Percentiles rank a stretch among this genome's conserved stretches.
Evolutionary conservation across 1,140 invertebrate species (phyloP).

Genomic region (Cylas formicarius): DNA sequence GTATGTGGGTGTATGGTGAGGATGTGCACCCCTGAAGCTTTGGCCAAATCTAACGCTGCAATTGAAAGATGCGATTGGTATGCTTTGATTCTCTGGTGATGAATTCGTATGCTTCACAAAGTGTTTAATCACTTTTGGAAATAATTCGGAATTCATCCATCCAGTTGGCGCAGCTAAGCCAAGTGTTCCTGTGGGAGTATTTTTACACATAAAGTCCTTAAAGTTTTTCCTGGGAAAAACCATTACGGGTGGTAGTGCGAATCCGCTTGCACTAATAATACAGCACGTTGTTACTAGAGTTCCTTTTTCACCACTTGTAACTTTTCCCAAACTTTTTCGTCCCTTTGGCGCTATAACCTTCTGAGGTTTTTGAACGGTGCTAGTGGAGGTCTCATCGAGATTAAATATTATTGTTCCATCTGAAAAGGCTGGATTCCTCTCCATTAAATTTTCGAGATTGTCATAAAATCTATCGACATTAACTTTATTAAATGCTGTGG

Average conservation of each 20-base stretch:
- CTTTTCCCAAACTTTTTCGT: constrained; percentile 36
- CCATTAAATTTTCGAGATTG: constrained; percentile 6
- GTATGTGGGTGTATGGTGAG: constrained; percentile 35
- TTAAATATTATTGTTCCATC: constrained; percentile 39
- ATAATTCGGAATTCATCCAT: constrained; percentile 44
- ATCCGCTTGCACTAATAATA: constrained; percentile 39
- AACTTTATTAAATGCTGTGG: constrained; percentile 32
- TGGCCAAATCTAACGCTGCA: constrained; percentile 22
- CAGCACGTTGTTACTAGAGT: constrained; percentile 38
- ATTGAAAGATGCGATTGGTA: constrained; percentile 28
- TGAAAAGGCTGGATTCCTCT: constrained; percentile 6
- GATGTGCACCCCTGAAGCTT: constrained; percentile 21
- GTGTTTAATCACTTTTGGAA: constrained; percentile 44
- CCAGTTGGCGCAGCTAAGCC: constrained; percentile 39
- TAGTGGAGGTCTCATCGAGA: constrained; percentile 43
- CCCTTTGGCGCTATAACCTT: constrained; percentile 39
- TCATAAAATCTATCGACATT: constrained; percentile 30
- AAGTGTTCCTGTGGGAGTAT: constrained; percentile 37
- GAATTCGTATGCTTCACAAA: constrained; percentile 37
- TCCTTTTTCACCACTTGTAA: constrained; percentile 42
- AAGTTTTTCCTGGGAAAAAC: constrained; percentile 39
- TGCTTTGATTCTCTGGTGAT: constrained; percentile 34
- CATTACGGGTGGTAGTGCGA: constrained; percentile 29
- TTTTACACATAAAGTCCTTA: constrained; percentile 36
- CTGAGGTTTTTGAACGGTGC: constrained; percentile 42